Base-by-base conservation (phyloP, 2,888 invertebrate species). In the Lamellibrachia satsuma region DNA sequence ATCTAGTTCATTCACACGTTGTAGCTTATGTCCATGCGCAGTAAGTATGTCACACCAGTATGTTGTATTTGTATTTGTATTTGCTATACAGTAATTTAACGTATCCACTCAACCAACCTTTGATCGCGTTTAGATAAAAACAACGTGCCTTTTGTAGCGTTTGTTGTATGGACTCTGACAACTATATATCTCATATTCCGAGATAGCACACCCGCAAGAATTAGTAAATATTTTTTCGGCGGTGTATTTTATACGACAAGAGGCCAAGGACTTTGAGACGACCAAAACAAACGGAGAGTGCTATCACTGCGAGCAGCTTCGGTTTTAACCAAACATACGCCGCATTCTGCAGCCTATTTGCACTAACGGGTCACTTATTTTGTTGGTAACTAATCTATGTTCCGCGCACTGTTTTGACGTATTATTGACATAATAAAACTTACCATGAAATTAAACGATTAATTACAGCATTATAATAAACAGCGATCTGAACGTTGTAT, bases 221-320 rank as follows among this genome's bases (percentile, higher is more conserved):
- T 75, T 75, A 75, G 75, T 75, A 22, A 75, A 75, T 75, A 75
- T 15, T 75, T 22, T 39, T 75, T n/a, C 75, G 75, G 15, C 75
- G 75, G n/a, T n/a, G 75, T 75, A 75, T 75, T 11, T 75, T 75
- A 6, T n/a, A 39, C 11, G 75, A 75, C n/a, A 75, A 15, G 15
- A n/a, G n/a, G 75, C 75, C 75, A n/a, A 75, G 75, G 75, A 75
- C 75, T 75, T 75, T 75, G 75, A 75, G 75, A 75, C 15, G 75
- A 2, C 75, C n/a, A 75, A 75, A 75, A 75, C 75, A 75, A 75
- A 75, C 75, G 75, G 22, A 39, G 22, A 22, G 22, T 22, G 75
- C 22, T 15, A 1, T 75, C 15, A 75, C n/a, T n/a, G 75, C 75
- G 75, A 60, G 15, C 6, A 22, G 75, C 15, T 75, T 75, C 75